Evolutionary conservation across 2,113 vertebrate genomes (phyloP).

Genomic region (Bujurquina vittata): DNA sequence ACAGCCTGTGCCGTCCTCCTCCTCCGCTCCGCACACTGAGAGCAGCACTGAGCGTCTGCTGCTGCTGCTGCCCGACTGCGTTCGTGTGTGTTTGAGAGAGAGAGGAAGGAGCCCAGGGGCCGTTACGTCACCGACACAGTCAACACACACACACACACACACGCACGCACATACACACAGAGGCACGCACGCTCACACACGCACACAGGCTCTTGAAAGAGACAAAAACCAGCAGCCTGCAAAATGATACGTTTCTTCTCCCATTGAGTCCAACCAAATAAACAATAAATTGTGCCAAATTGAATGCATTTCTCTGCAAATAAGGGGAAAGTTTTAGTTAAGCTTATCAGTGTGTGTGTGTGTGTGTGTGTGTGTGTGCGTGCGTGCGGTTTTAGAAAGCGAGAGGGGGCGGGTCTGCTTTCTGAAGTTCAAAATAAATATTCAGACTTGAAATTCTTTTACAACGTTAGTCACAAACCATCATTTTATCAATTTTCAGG

Average conservation of each 20-base stretch:
- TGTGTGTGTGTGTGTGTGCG: neutral
- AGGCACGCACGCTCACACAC: neutral
- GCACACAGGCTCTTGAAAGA: neutral
- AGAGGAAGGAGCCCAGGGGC: constrained; percentile 27
- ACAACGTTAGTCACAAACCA: neutral
- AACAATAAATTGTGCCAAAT: neutral
- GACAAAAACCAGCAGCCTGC: neutral
- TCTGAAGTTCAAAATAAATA: neutral
- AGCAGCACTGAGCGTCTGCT: constrained; percentile 68
- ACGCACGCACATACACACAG: neutral
- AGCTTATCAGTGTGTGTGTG: neutral
- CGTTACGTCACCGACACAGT: constrained; percentile 65
- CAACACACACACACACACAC: constrained; percentile 15
- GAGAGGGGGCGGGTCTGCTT: neutral
- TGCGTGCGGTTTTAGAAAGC: neutral
- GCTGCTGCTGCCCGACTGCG: constrained; percentile 43
- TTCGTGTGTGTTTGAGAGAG: constrained; percentile 11
- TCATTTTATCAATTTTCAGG: neutral
- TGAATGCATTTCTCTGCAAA: neutral
- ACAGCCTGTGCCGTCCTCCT: constrained; percentile 53
- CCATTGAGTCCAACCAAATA: neutral
- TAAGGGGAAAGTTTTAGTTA: neutral
- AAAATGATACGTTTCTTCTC: neutral
- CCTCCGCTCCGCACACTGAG: constrained; percentile 58
- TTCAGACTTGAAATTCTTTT: neutral